A percentile compares a stretch with the other conserved stretches of the same genome.
These are phyloP conservation scores for Microtus richardsoni DNA, from an alignment of 2,113 vertebrate genomes.

Conservation along the genomic window DNA sequence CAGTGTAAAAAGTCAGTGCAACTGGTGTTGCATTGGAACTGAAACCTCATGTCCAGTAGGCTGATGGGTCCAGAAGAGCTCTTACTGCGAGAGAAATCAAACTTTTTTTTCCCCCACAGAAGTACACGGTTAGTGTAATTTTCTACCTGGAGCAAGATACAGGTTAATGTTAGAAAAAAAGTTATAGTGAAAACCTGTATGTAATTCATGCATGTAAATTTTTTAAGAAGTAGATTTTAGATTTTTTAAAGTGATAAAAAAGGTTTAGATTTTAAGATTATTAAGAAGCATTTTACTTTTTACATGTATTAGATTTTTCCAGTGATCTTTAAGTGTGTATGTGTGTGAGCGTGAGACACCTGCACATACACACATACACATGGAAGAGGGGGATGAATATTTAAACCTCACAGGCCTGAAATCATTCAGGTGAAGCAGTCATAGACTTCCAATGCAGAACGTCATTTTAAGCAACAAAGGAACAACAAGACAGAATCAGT, in stretches of 20 bases:
- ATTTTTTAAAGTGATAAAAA: slow-evolving; percentile 9
- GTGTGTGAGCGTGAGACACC: background rate
- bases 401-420: background rate
- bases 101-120: background rate
- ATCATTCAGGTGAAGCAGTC: slow-evolving; percentile 34
- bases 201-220: background rate
- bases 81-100: background rate
- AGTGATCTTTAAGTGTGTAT: slow-evolving; percentile 6
- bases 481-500: slow-evolving; percentile 63
- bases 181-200: background rate
- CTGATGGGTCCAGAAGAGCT: background rate
- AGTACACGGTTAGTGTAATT: slow-evolving; percentile 12
- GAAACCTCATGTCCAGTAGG: background rate
- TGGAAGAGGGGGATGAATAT: background rate
- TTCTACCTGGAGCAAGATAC: background rate
- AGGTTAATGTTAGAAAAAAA: background rate
- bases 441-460: slow-evolving; percentile 32
- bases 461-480: slow-evolving; percentile 65
- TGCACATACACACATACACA: background rate
- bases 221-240: background rate
- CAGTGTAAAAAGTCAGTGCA: background rate
- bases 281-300: slow-evolving; percentile 43
- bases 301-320: slow-evolving; percentile 28
- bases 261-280: slow-evolving; percentile 4
- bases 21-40: too few species aligned